These are phyloP conservation scores for Holothuria leucospilota DNA, from an alignment of 53 echinoderm and acorn worm species.

Conservation along the genomic window DNA sequence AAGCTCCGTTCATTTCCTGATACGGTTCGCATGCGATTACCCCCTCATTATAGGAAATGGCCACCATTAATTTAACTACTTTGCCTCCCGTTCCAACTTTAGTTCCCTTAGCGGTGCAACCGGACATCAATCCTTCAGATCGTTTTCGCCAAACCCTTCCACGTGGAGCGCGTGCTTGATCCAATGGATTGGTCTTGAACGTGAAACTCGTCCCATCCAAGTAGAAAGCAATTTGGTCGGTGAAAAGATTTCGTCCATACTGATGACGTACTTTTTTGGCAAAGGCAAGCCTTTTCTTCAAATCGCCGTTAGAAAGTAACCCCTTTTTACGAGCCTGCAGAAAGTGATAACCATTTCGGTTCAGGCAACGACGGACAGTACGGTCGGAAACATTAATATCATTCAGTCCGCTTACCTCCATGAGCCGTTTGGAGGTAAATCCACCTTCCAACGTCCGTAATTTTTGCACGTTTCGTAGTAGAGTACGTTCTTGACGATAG, in stretches of 20 bases:
- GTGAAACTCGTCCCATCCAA: constrained; percentile 22
- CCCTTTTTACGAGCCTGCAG: constrained; percentile 3
- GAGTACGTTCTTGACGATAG: background rate
- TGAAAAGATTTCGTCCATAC: no score
- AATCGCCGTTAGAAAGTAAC: background rate
- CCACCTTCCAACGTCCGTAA: constrained; percentile 2
- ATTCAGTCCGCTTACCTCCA: constrained; percentile 13
- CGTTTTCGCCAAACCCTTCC: no score
- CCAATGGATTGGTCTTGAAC: constrained; percentile 25
- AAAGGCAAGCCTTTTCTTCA: background rate
- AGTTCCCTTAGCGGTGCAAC: no score
- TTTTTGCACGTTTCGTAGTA: background rate
- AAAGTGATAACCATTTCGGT: background rate
- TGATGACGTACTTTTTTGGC: background rate
- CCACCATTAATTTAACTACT: no score
- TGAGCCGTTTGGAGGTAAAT: constrained; percentile 17
- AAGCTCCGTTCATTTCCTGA: no score
- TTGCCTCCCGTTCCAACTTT: no score
- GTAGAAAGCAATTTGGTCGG: constrained; percentile 42
- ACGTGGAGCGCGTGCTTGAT: constrained; percentile 50
- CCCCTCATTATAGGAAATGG: no score
- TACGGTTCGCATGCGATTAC: no score
- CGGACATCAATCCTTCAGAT: no score
- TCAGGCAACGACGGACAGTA: constrained; percentile 19
- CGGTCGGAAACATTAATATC: background rate